Conservation (phyloP, 1,140 invertebrate genomes). For the Centruroides vittatus region DNA sequence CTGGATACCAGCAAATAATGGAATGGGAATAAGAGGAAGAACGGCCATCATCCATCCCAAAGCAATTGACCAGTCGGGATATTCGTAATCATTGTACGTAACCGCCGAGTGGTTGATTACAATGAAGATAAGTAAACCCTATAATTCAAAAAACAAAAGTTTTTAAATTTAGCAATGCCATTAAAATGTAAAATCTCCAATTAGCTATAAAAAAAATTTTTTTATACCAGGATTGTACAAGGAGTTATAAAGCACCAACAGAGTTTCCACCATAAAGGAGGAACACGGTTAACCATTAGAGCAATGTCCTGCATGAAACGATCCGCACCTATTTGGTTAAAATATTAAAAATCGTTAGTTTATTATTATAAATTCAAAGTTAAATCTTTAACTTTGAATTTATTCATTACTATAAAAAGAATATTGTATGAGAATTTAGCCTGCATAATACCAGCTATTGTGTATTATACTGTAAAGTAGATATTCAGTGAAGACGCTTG, state of each 20-base stretch:
- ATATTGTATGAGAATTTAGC: too few species aligned
- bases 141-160: background rate
- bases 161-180: too few species aligned
- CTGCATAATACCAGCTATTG: too few species aligned
- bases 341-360: too few species aligned
- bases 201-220: too few species aligned
- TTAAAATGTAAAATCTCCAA: too few species aligned
- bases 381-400: too few species aligned
- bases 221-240: conserved; percentile 2
- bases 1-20: conserved; percentile 2
- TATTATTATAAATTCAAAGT: too few species aligned
- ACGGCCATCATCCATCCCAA: conserved; percentile 54
- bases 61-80: conserved; percentile 57
- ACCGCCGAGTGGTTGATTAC: conserved; percentile 10
- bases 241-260: conserved; percentile 16
- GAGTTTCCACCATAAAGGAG: conserved; percentile 12
- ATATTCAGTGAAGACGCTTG: too few species aligned
- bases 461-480: too few species aligned
- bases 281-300: conserved; percentile 10
- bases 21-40: conserved; percentile 13
- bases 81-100: conserved; percentile 30
- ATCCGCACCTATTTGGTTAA: conserved; percentile 4
- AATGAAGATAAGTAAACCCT: conserved; percentile 8
- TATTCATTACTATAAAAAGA: too few species aligned
- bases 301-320: conserved; percentile 13